Base-by-base conservation (phyloP, 53 echinoderm and acorn worm species). In the Hippasteria phrygiana region DNA sequence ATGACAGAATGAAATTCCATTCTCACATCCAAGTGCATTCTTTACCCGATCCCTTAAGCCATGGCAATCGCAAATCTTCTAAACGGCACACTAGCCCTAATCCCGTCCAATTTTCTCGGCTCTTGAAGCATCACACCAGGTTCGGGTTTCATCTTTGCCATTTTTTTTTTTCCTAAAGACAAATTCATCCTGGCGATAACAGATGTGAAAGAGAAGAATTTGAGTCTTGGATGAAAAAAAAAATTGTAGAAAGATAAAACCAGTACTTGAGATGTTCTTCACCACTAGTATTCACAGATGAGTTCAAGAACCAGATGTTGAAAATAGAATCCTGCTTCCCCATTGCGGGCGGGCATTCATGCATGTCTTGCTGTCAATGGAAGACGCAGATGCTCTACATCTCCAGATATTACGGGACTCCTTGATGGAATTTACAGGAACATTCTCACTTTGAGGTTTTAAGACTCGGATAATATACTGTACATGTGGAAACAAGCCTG, bases 91-190 rank as follows among this genome's bases (percentile, higher is more conserved):
- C 82, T 82, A 20, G 27, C 0, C 31, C 46, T 31, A 63, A 82
- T 82, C 82, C 82, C 41, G 7, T 33, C 82, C 66, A 82, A 82
- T 82, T 82, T 65, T 43, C 82, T 64, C 55, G 13, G 17, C 45
- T 45, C 47, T 82, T 28, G 10, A 9, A 43, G 82, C 41, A 65
- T 45, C 20, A 29, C 66, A 18, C 66, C n/a, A 9, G n/a, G 36
- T 13, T 67, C 37, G 26, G 34, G 33, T 67, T 67, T 41, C 79
- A 79, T 55, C 56, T 59, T 42, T 20, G 22, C 43, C 3, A 24
- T 43, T 73, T 33, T 54, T 50, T 76, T n/a, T 53, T 51, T 20
- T 48, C 76, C 31, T 34, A 27, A 76, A 8, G 34, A 34, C 32
- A 10, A 50, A 48, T 50, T 50, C 28, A 50, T 34, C 9, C 53